phyloP scores from a whole-genome alignment of 1,140 invertebrate species.

The Drosophila sturtevanti region DNA sequence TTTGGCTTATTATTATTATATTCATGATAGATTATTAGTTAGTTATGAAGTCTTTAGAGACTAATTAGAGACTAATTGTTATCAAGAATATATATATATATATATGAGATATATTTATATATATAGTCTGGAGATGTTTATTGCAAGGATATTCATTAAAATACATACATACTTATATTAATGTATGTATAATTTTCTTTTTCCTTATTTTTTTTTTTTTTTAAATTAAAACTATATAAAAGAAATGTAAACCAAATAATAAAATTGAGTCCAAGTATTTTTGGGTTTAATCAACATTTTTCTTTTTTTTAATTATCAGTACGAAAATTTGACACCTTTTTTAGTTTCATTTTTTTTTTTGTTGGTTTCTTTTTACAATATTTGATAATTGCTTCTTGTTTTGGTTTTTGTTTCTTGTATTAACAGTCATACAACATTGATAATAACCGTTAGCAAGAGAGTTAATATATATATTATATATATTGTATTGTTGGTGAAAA shows the following conservation, averaged over 20 bases:
- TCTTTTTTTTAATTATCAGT: constrained; percentile 8
- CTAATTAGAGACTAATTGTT: too few species aligned
- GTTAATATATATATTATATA: not conserved
- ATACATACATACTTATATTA: not conserved
- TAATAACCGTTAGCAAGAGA: constrained; percentile 1
- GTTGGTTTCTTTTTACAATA: constrained; percentile 31
- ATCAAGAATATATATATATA: too few species aligned
- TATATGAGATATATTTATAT: too few species aligned
- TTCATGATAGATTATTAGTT: too few species aligned
- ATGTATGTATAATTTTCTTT: not conserved
- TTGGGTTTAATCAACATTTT: constrained; percentile 9
- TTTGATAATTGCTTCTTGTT: constrained; percentile 8
- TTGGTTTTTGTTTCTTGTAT: not conserved
- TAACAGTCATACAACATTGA: not conserved
- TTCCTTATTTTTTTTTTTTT: not conserved
- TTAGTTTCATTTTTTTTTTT: not conserved
- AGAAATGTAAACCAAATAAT: not conserved
- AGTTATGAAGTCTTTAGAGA: too few species aligned
- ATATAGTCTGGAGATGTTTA: too few species aligned
- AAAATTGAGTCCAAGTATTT: not conserved
- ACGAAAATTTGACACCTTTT: constrained; percentile 64
- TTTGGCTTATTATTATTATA: too few species aligned
- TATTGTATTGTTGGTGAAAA: not conserved
- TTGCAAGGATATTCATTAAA: not conserved
- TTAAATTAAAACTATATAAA: not conserved